phyloP scores from a whole-genome alignment of 2,888 invertebrate genomes.

The Villa cingulata region DNA sequence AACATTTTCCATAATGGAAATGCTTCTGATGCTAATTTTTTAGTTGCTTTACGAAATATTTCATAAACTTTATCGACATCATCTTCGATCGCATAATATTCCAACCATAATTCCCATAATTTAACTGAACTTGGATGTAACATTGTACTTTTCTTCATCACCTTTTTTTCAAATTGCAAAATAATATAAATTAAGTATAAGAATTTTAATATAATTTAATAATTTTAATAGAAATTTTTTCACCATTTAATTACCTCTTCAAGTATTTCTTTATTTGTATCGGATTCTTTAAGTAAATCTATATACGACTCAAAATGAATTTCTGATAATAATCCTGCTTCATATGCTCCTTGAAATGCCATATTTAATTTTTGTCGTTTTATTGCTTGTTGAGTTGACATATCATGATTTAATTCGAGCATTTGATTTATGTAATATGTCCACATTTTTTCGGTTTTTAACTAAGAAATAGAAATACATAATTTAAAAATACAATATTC shows the following conservation, averaged over 20 bases:
- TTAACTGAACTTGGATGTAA: constrained; percentile 35
- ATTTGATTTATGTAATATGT: constrained; percentile 43
- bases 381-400: constrained; percentile 34
- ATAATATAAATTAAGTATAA: too few relatives aligned
- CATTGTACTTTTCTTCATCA: constrained; percentile 36
- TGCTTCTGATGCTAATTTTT: constrained; percentile 16
- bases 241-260: constrained; percentile 11
- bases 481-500: background rate
- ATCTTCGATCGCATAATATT: constrained; percentile 34
- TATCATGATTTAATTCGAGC: constrained; percentile 40
- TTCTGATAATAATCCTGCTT: constrained; percentile 36
- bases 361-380: constrained; percentile 39
- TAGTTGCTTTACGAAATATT: constrained; percentile 32
- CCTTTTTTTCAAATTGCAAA: constrained; percentile 23
- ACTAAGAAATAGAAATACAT: constrained; percentile 12
- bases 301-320: constrained; percentile 40
- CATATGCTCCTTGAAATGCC: constrained; percentile 40
- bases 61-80: constrained; percentile 34
- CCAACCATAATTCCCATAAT: constrained; percentile 41
- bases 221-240: background rate
- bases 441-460: constrained; percentile 42
- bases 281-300: constrained; percentile 19
- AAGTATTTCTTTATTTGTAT: background rate
- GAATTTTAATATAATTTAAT: background rate
- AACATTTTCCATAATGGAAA: constrained; percentile 25